phyloP scores from a whole-genome alignment of 2,113 vertebrate species.

The Phalacrocorax carbo region DNA sequence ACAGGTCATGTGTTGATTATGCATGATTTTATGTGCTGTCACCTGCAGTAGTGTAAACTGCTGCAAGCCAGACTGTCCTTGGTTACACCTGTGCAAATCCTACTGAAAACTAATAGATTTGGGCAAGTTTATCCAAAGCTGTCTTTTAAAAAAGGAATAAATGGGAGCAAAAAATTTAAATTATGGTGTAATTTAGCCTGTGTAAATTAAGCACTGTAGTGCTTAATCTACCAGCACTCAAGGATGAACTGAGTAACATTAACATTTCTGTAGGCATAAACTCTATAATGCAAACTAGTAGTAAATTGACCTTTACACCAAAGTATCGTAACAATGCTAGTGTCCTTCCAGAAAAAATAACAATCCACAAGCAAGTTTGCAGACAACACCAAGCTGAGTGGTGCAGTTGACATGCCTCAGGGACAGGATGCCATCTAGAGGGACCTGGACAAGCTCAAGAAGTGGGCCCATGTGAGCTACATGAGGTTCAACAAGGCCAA shows the following conservation, averaged over 20 bases:
- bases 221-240: not conserved
- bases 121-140: not conserved
- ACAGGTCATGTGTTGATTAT: not conserved
- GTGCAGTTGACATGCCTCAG: not conserved
- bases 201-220: not conserved
- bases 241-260: not conserved
- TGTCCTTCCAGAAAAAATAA: not conserved
- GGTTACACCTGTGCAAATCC: not conserved
- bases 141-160: not conserved
- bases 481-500: too few species aligned
- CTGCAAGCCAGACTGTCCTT: slow-evolving; percentile 20
- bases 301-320: not conserved
- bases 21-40: not conserved
- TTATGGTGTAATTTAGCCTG: not conserved
- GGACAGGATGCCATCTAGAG: not conserved
- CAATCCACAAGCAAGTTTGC: not conserved
- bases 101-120: not conserved
- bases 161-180: not conserved
- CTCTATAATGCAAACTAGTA: not conserved
- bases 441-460: not conserved
- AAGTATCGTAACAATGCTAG: not conserved
- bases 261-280: not conserved
- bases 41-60: not conserved
- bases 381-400: not conserved
- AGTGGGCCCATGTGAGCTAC: too few species aligned